phyloP scores from a whole-genome alignment of 2,888 invertebrate species.

The Calliopum simillimum region DNA sequence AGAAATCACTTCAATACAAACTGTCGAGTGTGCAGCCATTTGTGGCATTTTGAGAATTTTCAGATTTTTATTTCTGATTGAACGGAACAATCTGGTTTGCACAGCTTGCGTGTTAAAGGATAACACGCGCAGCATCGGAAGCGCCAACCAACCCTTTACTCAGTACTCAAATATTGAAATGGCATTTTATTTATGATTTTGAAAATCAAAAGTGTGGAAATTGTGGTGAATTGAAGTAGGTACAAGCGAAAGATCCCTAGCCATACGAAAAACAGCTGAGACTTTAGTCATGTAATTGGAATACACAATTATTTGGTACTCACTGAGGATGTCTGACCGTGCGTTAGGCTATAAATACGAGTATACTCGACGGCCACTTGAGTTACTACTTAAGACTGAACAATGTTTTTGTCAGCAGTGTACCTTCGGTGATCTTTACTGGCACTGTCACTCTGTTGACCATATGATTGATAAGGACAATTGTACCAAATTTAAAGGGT shows the following conservation, averaged over 20 bases:
- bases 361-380: slow-evolving; percentile 1
- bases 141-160: no score
- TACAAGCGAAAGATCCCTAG: neutral
- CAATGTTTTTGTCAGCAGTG: neutral
- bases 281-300: neutral
- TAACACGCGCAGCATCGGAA: slow-evolving; percentile 10
- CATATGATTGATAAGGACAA: no score
- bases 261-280: slow-evolving; percentile 3
- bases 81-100: neutral
- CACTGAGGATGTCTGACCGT: neutral
- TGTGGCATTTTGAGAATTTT: neutral
- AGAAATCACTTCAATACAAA: slow-evolving; percentile 11
- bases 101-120: slow-evolving; percentile 14
- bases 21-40: slow-evolving; percentile 1
- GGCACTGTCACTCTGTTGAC: neutral
- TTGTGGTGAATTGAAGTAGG: slow-evolving; percentile 31
- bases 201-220: slow-evolving; percentile 50
- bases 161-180: no score
- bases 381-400: neutral
- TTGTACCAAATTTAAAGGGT: no score
- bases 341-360: neutral
- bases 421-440: neutral
- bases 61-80: neutral
- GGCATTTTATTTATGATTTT: slow-evolving; percentile 11
- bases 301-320: neutral